These are phyloP conservation scores for Cassiopea xamachana DNA, from an alignment of 30 jellyfish, hydroid and myxozoan genomes.

Conservation along the genomic window DNA sequence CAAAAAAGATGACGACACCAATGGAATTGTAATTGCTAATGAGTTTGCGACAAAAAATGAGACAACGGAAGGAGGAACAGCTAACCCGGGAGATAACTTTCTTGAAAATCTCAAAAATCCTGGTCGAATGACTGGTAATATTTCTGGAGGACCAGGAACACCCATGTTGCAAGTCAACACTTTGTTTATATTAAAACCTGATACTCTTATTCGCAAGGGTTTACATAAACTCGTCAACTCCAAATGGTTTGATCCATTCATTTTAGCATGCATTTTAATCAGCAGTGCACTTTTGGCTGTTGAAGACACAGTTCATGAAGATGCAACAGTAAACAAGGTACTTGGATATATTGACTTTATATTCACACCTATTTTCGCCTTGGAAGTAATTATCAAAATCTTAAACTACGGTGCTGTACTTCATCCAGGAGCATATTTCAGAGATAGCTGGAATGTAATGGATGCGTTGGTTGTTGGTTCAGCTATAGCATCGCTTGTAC, in stretches of 20 bases:
- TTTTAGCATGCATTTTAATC: slow-evolving; percentile 68
- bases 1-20: slow-evolving; percentile 39
- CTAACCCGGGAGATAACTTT: slow-evolving; percentile 83
- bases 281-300: slow-evolving; percentile 90
- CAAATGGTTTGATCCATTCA: slow-evolving; percentile 75
- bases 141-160: slow-evolving; percentile 66
- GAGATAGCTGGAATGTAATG: slow-evolving; percentile 88
- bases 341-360: slow-evolving; percentile 65
- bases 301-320: slow-evolving; percentile 82
- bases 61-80: slow-evolving; percentile 21
- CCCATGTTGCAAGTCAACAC: slow-evolving; percentile 72
- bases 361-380: slow-evolving; percentile 81
- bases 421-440: slow-evolving; percentile 89
- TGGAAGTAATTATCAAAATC: slow-evolving; percentile 79
- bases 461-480: slow-evolving; percentile 87
- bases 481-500: slow-evolving; percentile 78
- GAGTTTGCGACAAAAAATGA: slow-evolving; percentile 40
- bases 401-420: slow-evolving; percentile 76
- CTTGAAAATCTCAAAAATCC: slow-evolving; percentile 85
- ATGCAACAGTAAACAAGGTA: slow-evolving; percentile 74
- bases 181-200: slow-evolving; percentile 61
- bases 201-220: slow-evolving; percentile 67
- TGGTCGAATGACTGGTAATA: slow-evolving; percentile 82
- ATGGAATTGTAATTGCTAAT: slow-evolving; percentile 25
- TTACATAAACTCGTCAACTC: slow-evolving; percentile 77